Conservation (phyloP, 2,888 invertebrate species). For the Epinotia demarniana region DNA sequence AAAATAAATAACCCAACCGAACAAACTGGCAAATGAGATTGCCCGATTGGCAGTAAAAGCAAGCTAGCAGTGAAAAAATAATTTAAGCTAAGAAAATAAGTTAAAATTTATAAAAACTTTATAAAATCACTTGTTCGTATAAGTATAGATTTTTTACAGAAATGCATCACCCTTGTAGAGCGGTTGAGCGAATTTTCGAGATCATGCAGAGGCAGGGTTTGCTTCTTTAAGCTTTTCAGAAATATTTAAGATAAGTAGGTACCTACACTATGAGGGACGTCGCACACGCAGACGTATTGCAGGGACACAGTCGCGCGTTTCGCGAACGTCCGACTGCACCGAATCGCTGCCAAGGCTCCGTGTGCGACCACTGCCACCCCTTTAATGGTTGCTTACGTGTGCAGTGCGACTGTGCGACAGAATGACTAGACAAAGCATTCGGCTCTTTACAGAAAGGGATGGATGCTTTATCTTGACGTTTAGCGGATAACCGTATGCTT, state of each 20-base stretch:
- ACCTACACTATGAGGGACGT: too few relatives aligned
- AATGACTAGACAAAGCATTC: background rate
- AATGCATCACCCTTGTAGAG: background rate
- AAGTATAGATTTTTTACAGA: background rate
- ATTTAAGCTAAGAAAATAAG: background rate
- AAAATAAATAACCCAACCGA: background rate
- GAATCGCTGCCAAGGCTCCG: too few relatives aligned
- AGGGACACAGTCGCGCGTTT: too few relatives aligned
- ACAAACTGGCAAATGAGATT: too few relatives aligned
- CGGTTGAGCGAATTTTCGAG: background rate
- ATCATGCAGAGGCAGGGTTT: background rate
- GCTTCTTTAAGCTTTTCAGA: background rate
- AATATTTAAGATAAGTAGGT: too few relatives aligned
- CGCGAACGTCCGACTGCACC: too few relatives aligned
- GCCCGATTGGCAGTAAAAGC: background rate
- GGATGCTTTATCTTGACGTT: background rate
- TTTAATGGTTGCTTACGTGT: background rate
- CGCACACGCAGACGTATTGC: too few relatives aligned
- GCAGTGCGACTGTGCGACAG: background rate
- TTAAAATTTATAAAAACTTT: background rate
- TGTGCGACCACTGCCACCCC: too few relatives aligned
- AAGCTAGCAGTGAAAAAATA: background rate
- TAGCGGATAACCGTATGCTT: background rate
- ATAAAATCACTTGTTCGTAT: background rate
- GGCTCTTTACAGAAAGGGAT: background rate